Base-by-base conservation (phyloP, 2,888 invertebrate species). In the Pecten maximus region DNA sequence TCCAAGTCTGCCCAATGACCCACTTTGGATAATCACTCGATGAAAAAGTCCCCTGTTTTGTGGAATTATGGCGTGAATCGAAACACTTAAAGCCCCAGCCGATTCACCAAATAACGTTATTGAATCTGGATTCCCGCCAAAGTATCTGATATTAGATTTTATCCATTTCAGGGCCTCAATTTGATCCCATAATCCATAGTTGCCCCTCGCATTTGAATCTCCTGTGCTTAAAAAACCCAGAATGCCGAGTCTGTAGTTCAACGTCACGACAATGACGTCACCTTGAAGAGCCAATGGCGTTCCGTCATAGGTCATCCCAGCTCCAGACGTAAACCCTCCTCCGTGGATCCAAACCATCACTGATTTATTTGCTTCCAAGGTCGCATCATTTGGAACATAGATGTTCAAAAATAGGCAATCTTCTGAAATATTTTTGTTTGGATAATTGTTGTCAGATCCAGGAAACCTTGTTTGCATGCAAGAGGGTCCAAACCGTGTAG, bases 261-360 rank as follows among this genome's bases (percentile, higher is more conserved):
- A 10, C 0, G 74, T 74, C 28, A 74, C 74, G 4, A 74, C 74
- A 35, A 74, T 74, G 74, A 74, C 74, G 74, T 74, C 74, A 35
- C 74, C 74, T 1, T 74, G 74, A 74, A 74, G 28, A 6, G 74
- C 74, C 35, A 74, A 28, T 15, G 74, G 23, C 15, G 74, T 74
- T 8, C 35, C 74, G 10, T 74, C 74, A 23, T 74, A 74, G 0
- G 74, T 35, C 28, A 35, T 74, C 10, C 74, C 74, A 1, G 74
- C 8, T 23, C 74, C 74, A 2, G 0, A 0, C 23, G 10, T 10
- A 15, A 6, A 74, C 6, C 74, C 74, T 12, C 74, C 74, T 1
- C 74, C 74, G 15, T 74, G 74, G 35, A 74, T 74, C 74, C 74
- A 74, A 74, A 74, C 74, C 74, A 74, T 74, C 28, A 74, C 74